A percentile compares a stretch with the other conserved stretches of the same genome.
These are phyloP conservation scores for Pleuronectes platessa DNA, from an alignment of 2,113 vertebrate species.

Conservation along the genomic window DNA sequence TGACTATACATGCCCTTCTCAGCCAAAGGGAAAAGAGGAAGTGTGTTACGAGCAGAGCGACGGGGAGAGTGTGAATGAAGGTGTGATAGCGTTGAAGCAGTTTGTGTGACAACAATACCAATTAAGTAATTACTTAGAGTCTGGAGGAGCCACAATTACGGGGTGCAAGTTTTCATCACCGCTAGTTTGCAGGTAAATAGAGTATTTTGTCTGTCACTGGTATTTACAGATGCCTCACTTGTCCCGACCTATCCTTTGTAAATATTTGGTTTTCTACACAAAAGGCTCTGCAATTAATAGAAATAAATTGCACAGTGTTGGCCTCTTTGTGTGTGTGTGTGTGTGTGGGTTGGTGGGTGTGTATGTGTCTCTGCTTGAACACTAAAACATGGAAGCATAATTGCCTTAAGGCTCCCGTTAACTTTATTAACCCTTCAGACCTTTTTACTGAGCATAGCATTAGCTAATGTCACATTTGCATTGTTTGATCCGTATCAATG, in stretches of 20 bases:
- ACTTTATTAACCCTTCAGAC: not conserved
- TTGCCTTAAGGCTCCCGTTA: not conserved
- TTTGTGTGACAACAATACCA: constrained; percentile 57
- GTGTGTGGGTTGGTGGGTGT: not conserved
- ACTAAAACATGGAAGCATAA: not conserved
- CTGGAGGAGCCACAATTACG: constrained; percentile 65
- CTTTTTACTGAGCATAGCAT: not conserved
- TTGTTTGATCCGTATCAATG: not conserved
- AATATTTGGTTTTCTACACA: constrained; percentile 25
- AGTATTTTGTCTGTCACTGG: constrained; percentile 56
- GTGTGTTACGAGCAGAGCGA: constrained; percentile 25
- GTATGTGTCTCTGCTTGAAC: not conserved
- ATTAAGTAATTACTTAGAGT: constrained; percentile 75
- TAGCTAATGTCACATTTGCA: not conserved
- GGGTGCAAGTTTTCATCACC: constrained; percentile 63
- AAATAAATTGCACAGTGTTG: constrained; percentile 41
- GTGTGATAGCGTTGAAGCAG: constrained; percentile 40
- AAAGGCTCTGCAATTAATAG: constrained; percentile 44
- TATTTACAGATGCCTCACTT: constrained; percentile 55
- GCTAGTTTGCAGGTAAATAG: constrained; percentile 72
- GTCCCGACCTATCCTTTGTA: constrained; percentile 44
- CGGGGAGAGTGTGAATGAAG: constrained; percentile 50
- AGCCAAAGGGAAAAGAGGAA: constrained; percentile 31
- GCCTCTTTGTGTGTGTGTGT: not conserved
- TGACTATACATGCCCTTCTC: constrained; percentile 44